Percentiles rank a stretch among this genome's conserved stretches.
These are phyloP conservation scores for Scaptomyza reducta DNA, from an alignment of 2,888 invertebrate species.

Conservation along the genomic window DNA sequence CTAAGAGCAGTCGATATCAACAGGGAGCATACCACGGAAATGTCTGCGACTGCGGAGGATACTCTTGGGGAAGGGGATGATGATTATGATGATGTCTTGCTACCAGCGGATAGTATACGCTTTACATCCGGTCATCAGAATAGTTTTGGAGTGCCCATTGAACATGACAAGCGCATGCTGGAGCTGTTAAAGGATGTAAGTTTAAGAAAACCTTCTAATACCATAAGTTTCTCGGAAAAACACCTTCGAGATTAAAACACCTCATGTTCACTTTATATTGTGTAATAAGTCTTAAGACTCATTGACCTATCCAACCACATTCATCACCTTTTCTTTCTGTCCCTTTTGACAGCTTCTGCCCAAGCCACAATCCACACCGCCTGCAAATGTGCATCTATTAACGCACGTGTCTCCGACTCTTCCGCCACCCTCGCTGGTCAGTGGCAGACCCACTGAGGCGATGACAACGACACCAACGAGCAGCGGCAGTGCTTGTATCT, in stretches of 20 bases:
- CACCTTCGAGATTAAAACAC: no score
- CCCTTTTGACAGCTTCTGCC: constrained; percentile 46
- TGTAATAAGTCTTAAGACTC: no score
- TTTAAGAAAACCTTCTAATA: no score
- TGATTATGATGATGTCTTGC: constrained; percentile 69
- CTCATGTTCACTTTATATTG: no score
- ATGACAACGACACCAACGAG: constrained; percentile 65
- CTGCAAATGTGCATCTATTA: constrained; percentile 52
- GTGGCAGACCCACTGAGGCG: constrained; percentile 69
- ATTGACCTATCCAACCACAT: neutral
- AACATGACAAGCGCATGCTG: constrained; percentile 86
- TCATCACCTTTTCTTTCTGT: neutral
- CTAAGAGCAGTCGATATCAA: constrained; percentile 52
- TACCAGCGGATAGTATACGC: constrained; percentile 75
- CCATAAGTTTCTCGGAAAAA: no score
- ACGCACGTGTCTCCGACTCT: constrained; percentile 87
- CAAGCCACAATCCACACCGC: constrained; percentile 58
- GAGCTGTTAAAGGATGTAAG: constrained; percentile 81
- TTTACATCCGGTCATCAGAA: constrained; percentile 88
- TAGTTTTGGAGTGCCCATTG: constrained; percentile 87
- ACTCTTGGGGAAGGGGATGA: constrained; percentile 29
- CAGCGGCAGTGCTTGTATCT: constrained; percentile 77
- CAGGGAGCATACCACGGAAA: constrained; percentile 39
- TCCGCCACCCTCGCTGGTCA: constrained; percentile 84
- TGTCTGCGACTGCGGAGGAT: constrained; percentile 35